Conservation (phyloP, 2,113 vertebrate genomes). For the Stercorarius parasiticus region DNA sequence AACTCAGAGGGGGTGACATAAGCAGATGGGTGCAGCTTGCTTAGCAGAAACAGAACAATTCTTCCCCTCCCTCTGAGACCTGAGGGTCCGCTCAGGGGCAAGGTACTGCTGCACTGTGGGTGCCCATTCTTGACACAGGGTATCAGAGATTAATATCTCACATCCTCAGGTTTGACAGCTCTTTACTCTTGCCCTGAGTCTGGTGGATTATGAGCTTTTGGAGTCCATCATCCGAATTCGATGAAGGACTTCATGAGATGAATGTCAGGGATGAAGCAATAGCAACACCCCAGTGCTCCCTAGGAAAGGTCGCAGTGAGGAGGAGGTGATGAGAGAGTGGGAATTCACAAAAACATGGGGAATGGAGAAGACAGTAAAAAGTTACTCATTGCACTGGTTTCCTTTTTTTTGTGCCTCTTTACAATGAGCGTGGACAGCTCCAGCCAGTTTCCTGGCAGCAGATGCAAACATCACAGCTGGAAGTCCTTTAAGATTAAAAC, state of each 20-base stretch:
- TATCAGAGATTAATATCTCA: background rate
- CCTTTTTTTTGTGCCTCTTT: background rate
- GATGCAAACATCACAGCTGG: background rate
- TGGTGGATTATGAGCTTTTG: background rate
- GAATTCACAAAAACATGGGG: background rate
- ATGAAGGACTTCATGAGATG: background rate
- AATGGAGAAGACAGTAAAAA: background rate
- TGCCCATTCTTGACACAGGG: background rate
- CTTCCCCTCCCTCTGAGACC: background rate
- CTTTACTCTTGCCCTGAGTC: background rate
- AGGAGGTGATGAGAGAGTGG: background rate
- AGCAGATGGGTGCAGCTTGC: background rate
- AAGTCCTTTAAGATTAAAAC: background rate
- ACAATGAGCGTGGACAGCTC: background rate
- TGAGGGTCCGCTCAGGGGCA: background rate
- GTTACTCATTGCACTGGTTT: background rate
- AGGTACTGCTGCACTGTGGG: background rate
- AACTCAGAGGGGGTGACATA: background rate
- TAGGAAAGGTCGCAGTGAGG: rapidly evolving
- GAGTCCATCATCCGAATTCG: background rate
- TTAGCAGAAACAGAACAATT: background rate
- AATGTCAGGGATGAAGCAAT: background rate
- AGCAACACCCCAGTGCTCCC: background rate
- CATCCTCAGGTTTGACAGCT: background rate
- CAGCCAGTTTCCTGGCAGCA: background rate